A percentile compares a stretch with the other conserved stretches of the same genome.
These are phyloP conservation scores for Piscicola geometra DNA, from an alignment of 2,888 invertebrate genomes.

Conservation along the genomic window DNA sequence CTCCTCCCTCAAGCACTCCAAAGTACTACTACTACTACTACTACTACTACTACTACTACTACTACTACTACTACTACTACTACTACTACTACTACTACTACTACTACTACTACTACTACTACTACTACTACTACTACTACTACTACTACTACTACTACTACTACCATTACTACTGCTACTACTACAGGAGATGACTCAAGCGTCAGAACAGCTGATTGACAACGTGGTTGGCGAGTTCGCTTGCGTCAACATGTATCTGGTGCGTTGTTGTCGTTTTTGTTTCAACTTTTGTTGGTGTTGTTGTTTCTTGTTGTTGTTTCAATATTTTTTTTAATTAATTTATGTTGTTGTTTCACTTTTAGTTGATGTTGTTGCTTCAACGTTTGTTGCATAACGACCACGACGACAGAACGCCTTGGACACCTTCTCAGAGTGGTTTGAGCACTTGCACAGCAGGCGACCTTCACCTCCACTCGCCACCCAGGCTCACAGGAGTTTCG, in stretches of 20 bases:
- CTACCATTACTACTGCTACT: conserved; percentile 18
- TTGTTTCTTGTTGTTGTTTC: not conserved
- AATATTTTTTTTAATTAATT: too few species aligned
- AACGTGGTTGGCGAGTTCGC: conserved; percentile 73
- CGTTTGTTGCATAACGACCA: not conserved
- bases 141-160: conserved; percentile 12
- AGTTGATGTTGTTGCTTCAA: too few species aligned
- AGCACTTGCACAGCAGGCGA: conserved; percentile 72
- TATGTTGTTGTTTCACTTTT: too few species aligned
- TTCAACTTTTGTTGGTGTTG: not conserved
- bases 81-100: conserved; percentile 10
- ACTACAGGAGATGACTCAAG: too few species aligned
- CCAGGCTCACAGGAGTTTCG: not conserved
- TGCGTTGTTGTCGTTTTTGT: conserved; percentile 40
- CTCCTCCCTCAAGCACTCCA: not conserved
- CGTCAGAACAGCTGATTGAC: conserved; percentile 57
- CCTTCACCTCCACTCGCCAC: conserved; percentile 59
- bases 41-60: not conserved
- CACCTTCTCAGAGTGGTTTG: conserved; percentile 82
- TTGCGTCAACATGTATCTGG: conserved; percentile 78
- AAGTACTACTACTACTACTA: not conserved
- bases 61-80: conserved; percentile 8
- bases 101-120: conserved; percentile 21
- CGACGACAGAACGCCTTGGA: conserved; percentile 70
- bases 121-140: conserved; percentile 14